phyloP scores from a whole-genome alignment of 2,888 invertebrate species.

The Chymomyza fuscimana region DNA sequence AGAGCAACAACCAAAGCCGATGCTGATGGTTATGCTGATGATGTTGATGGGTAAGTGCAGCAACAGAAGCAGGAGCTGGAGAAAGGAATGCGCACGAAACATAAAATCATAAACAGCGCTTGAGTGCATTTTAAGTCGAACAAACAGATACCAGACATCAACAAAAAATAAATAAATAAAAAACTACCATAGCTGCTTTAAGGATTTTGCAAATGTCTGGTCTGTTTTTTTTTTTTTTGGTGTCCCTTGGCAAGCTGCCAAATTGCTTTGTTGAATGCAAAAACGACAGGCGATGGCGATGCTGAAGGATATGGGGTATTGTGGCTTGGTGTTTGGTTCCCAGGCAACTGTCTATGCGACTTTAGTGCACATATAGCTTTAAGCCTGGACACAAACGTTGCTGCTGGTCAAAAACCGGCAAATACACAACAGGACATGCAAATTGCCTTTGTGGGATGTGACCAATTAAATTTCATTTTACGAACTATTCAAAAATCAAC shows the following conservation, averaged over 20 bases:
- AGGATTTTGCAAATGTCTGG: slow-evolving; percentile 43
- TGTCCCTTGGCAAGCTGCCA: slow-evolving; percentile 57
- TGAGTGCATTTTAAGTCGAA: slow-evolving; percentile 48
- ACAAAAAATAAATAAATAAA: slow-evolving; percentile 16
- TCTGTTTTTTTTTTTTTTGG: slow-evolving; percentile 32
- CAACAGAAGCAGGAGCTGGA: neutral
- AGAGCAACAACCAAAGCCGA: slow-evolving; percentile 8
- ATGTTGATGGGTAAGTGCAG: neutral
- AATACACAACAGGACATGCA: slow-evolving; percentile 24
- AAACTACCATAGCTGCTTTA: slow-evolving; percentile 38
- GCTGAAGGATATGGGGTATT: neutral
- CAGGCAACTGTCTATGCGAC: neutral
- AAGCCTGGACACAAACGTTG: neutral
- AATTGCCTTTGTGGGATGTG: slow-evolving; percentile 56
- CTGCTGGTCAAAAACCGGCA: neutral
- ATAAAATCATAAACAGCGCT: slow-evolving; percentile 40
- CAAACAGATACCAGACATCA: slow-evolving; percentile 18
- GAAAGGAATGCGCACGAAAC: neutral
- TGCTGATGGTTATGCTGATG: neutral
- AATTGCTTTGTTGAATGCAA: slow-evolving; percentile 52
- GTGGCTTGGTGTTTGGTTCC: neutral
- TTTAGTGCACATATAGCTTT: neutral
- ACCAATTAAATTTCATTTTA: slow-evolving; percentile 70
- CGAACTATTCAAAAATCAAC: slow-evolving; percentile 49
- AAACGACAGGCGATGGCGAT: neutral